Evolutionary conservation across 2,888 invertebrate genomes (phyloP).

Genomic region (Galerucella calmariensis): DNA sequence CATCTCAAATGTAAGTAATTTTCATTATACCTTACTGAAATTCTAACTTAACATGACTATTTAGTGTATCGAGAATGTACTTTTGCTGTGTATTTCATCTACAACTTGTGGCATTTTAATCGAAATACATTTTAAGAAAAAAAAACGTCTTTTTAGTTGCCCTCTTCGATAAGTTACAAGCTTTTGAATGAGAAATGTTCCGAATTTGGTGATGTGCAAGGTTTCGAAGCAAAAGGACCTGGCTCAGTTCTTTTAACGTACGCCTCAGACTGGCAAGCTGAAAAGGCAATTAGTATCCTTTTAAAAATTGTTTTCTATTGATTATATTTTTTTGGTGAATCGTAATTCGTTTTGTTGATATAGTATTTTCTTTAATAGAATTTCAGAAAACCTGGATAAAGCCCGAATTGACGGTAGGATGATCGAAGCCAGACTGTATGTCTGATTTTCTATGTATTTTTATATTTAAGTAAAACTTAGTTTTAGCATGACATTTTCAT

Average conservation of each 20-base stretch:
- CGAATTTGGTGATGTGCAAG: slow-evolving; percentile 93
- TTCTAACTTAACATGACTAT: not conserved
- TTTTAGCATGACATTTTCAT: not conserved
- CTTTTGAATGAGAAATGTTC: slow-evolving; percentile 91
- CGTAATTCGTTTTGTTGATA: not conserved
- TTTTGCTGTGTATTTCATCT: no score
- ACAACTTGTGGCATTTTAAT: not conserved
- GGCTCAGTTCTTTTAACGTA: slow-evolving; percentile 92
- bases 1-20: slow-evolving; percentile 19
- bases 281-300: slow-evolving; percentile 77
- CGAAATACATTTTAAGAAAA: not conserved
- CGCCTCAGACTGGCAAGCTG: slow-evolving; percentile 88
- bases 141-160: slow-evolving; percentile 73
- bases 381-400: slow-evolving; percentile 87
- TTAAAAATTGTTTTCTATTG: not conserved
- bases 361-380: slow-evolving; percentile 57
- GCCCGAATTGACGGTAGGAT: slow-evolving; percentile 90
- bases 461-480: not conserved
- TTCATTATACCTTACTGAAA: not conserved
- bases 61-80: no score
- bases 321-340: not conserved
- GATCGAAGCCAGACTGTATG: slow-evolving; percentile 86
- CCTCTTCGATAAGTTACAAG: slow-evolving; percentile 92
- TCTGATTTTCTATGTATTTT: slow-evolving; percentile 49
- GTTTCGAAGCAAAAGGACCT: slow-evolving; percentile 90